Base-by-base conservation (phyloP, 2,888 invertebrate species). In the Galeruca laticollis region DNA sequence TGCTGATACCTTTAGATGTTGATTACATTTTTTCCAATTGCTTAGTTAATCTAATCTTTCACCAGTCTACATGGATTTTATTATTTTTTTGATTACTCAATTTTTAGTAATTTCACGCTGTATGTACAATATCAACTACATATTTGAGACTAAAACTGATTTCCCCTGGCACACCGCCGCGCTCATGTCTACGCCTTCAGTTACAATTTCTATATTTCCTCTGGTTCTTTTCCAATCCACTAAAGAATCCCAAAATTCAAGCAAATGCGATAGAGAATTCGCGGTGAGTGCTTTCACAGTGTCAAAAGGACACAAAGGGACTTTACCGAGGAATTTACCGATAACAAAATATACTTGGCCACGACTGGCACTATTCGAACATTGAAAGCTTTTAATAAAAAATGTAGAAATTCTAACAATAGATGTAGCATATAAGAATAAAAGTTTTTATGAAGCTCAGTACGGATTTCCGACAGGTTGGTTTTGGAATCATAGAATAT, bases 321-420 rank as follows among this genome's bases (percentile, higher is more conserved):
- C 56, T 68, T 62, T 56, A 26, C 26, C 18, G 35, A 60, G 47
- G 62, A 60, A 59, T 70, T 70, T 70, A 51, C 63, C 33, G 60
- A 63, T 59, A 68, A 68, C 63, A 54, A 64, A 63, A 57, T 43
- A 63, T 69, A 60, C 52, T 51, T 56, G 40, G 43, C 20, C 43
- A 49, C 64, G 51, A 54, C 33, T 64, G 33, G 21, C 56, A 35
- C 56, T 57, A 35, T 35, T 60, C 43, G 54, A 64, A 57, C 63
- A 57, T 57, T 62, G 68, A 68, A 56, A 68, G 57, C 31, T 60
- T 65, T 65, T 49, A 65, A 57, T 59, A 59, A 66, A 66, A 66
- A 59, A 66, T 51, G 51, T 57, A 57, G 47, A 65, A 65, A 57
- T 65, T 33, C 64, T 57, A 47, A 65, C 65, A 65, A 65, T 65